These are phyloP conservation scores for Aphelinus atriplicis DNA, from an alignment of 1,140 invertebrate genomes.

Conservation along the genomic window DNA sequence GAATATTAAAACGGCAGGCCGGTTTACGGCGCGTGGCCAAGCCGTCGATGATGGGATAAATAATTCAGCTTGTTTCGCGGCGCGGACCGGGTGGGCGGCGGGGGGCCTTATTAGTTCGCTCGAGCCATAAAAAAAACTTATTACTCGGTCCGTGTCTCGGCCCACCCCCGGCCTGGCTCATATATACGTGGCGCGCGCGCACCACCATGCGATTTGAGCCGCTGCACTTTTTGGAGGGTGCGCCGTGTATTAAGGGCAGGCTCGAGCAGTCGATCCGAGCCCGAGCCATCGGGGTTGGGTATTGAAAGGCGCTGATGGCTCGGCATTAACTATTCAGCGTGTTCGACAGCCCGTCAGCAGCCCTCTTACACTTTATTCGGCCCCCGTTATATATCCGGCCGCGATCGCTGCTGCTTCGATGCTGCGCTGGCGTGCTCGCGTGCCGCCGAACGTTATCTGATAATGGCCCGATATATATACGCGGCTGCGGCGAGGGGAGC, in stretches of 20 bases:
- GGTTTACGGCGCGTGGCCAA: conserved; percentile 47
- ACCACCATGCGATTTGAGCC: conserved; percentile 24
- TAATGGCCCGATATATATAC: conserved; percentile 5
- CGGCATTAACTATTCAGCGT: conserved; percentile 58
- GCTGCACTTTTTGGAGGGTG: neutral
- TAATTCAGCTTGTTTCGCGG: conserved; percentile 61
- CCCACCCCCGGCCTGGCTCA: too few species aligned
- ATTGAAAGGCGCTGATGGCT: conserved; percentile 61
- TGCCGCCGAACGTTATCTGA: conserved; percentile 28
- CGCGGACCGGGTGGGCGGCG: conserved; percentile 38
- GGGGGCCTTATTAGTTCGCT: conserved; percentile 60
- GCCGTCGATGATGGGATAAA: conserved; percentile 57
- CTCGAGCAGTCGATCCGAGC: conserved; percentile 31
- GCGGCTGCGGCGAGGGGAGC: neutral
- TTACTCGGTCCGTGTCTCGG: conserved; percentile 50
- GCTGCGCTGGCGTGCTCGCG: conserved; percentile 37
- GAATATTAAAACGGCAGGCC: conserved; percentile 51
- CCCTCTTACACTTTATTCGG: neutral
- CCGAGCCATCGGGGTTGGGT: conserved; percentile 37
- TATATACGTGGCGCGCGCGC: neutral
- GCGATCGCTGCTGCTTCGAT: neutral
- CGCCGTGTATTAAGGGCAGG: neutral
- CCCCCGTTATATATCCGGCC: neutral
- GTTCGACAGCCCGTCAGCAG: conserved; percentile 34
- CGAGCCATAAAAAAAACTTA: conserved; percentile 64